Evolutionary conservation across 2,797 vertebrate genomes (phyloP), one percentile per base, ranked within the genome.

Genomic region (Lagorchestes hirsutus): DNA sequence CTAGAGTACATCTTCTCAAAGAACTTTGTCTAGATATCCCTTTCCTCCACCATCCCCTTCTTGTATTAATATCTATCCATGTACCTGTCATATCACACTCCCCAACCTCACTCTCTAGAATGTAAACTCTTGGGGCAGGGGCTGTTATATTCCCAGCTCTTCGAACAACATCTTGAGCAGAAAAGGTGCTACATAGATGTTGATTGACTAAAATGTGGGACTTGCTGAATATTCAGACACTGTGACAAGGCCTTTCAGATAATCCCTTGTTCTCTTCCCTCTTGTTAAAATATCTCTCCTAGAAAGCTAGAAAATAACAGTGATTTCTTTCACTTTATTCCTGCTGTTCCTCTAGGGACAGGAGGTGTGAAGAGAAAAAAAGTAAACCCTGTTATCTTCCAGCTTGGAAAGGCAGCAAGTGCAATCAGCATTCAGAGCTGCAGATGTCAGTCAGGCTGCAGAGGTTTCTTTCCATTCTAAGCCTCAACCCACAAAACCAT

Each of bases 251-350:
- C 58, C 74, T 96, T 96, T 82, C 28, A 58, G 97, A 96, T 96
- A 9, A 95, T 59, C 46, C 93, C 24, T 95, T 95, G 94, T 95
- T 92, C 62, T 74, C 96, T 91, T 96, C 91, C 94, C 90, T 95
- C 94, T 59, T 14, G 34, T 54, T 90, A 95, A 98, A 96, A 96
- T 93, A 96, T 55, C 95, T n/a, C 94, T 28, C 74, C 59, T 24
- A 90, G 34, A 58, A 94, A 56, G 92, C 50, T 94, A 96, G 94
- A 94, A 97, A 97, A 97, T 94, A 92, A 91, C 31, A 54, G 62
- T 90, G 29, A 92, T 96, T 96, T 40, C 90, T 92, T 93, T 9
- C n/a, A 3, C 82, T 94, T 52, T 11, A 96, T 31, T 40, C 94
- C 28, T 46, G 22, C 31, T 9, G 74, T 82, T n/a, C 40, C 22